A percentile compares a stretch with the other conserved stretches of the same genome.
Evolutionary conservation across 2,797 vertebrate genomes (phyloP).

Genomic region (Toxotes lorentzi): DNA sequence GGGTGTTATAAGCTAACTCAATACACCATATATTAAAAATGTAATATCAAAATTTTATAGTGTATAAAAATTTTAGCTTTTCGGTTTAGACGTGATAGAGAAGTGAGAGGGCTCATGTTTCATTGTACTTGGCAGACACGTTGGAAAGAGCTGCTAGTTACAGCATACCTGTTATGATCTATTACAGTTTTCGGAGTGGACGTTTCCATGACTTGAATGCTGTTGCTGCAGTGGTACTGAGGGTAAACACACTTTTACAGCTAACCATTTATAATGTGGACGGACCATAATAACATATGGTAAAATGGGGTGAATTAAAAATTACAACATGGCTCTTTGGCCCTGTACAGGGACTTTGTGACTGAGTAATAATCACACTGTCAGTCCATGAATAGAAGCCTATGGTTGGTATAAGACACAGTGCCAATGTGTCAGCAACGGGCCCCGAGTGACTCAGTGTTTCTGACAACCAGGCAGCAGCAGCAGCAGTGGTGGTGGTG

Average conservation of each 20-base stretch:
- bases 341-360: conserved; percentile 68
- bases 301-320: conserved; percentile 53
- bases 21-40: not conserved
- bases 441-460: conserved; percentile 74
- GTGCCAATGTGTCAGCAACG: conserved; percentile 65
- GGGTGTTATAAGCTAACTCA: not conserved
- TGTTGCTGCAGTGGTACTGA: conserved; percentile 38
- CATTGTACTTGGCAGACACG: conserved; percentile 53
- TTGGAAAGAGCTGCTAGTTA: conserved; percentile 52
- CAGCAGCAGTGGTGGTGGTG: not conserved
- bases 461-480: conserved; percentile 61
- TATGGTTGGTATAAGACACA: conserved; percentile 62
- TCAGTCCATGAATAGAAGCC: conserved; percentile 78
- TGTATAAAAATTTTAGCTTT: conserved; percentile 6
- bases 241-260: conserved; percentile 63
- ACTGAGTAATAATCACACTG: conserved; percentile 76
- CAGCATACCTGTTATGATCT: conserved; percentile 48
- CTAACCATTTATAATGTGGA: conserved; percentile 70
- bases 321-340: conserved; percentile 53
- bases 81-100: conserved; percentile 12
- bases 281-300: conserved; percentile 74
- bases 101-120: conserved; percentile 34
- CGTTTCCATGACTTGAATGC: conserved; percentile 48
- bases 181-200: conserved; percentile 45
- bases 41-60: not conserved